Conservation (phyloP, 1,140 invertebrate species). For the Parasteatoda tepidariorum region DNA sequence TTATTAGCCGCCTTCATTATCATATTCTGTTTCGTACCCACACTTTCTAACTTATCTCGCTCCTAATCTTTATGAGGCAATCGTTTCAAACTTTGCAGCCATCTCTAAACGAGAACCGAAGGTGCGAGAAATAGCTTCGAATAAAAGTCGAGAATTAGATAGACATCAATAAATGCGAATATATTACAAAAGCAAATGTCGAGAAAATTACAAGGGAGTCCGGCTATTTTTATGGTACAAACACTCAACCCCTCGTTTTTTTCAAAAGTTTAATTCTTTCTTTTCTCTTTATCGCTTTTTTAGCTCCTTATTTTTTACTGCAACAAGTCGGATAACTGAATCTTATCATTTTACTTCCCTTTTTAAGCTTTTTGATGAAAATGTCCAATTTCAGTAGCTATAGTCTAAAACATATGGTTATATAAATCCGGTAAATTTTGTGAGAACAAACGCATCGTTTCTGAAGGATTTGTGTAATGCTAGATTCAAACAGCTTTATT, state of each 20-base stretch:
- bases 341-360: no score
- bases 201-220: no score
- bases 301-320: background rate
- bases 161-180: constrained; percentile 48
- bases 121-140: constrained; percentile 40
- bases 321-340: no score
- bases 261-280: background rate
- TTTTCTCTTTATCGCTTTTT: background rate
- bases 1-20: constrained; percentile 61
- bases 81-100: constrained; percentile 53
- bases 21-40: constrained; percentile 57
- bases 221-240: constrained; percentile 42
- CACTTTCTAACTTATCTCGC: constrained; percentile 47
- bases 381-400: no score
- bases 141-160: constrained; percentile 59
- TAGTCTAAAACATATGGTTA: no score
- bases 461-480: no score
- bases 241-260: background rate
- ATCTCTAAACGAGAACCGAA: constrained; percentile 23
- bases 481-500: no score
- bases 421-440: no score
- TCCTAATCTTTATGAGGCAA: constrained; percentile 60
- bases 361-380: no score
- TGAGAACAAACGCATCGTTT: no score
- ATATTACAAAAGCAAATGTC: constrained; percentile 47